Conservation (phyloP, 2,797 vertebrate species). For the Sternarchorhynchus goeldii region DNA sequence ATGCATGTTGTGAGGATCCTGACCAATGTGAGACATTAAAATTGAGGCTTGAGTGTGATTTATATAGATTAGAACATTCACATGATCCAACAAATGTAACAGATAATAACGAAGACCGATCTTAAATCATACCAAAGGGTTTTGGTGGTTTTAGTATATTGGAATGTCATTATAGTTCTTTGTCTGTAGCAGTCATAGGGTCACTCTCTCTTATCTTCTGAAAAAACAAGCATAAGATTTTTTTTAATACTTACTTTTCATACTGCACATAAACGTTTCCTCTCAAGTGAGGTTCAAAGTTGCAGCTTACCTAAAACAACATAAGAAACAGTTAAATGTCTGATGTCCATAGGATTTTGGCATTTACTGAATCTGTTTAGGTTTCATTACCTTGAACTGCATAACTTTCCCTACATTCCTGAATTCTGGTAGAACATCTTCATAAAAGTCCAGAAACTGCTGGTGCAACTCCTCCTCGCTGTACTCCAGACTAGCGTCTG, state of each 20-base stretch:
- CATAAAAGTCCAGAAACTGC: slow-evolving; percentile 94
- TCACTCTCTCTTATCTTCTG: no score
- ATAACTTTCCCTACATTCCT: slow-evolving; percentile 88
- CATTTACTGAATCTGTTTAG: not conserved
- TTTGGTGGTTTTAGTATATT: no score
- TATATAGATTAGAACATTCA: no score
- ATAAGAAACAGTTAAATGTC: slow-evolving; percentile 13
- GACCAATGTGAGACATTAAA: no score
- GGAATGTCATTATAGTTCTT: no score
- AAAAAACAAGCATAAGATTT: not conserved
- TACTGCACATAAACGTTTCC: slow-evolving; percentile 99
- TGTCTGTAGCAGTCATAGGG: no score
- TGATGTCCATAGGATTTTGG: no score
- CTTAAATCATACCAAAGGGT: no score
- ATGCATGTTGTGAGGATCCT: no score
- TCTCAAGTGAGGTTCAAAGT: slow-evolving; percentile 92
- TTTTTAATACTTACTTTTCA: slow-evolving; percentile 83
- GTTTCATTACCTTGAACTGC: slow-evolving; percentile 89
- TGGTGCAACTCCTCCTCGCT: slow-evolving; percentile 94
- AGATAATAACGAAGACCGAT: no score
- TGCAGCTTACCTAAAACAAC: slow-evolving; percentile 91
- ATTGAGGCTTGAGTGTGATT: no score
- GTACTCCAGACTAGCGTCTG: slow-evolving; percentile 90
- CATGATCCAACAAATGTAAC: no score
- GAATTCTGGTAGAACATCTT: slow-evolving; percentile 93